Evolutionary conservation across 2,113 vertebrate genomes (phyloP).

Genomic region (Tinamus guttatus): DNA sequence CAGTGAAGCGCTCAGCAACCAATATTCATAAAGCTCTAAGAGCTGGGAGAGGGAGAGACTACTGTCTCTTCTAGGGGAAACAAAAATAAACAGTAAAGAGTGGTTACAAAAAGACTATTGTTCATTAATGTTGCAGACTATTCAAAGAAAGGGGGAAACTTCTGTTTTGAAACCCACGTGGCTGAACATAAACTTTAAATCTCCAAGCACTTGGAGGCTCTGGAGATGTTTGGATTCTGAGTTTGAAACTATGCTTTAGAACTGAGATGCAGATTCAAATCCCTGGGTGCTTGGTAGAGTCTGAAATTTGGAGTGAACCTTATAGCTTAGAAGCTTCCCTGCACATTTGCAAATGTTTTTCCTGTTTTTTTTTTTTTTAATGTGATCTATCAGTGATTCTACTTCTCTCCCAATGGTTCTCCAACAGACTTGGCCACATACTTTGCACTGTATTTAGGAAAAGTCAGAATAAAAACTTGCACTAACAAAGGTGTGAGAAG

Average conservation of each 20-base stretch:
- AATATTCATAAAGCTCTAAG: not conserved
- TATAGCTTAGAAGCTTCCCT: not conserved
- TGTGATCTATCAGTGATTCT: not conserved
- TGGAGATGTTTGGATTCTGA: not conserved
- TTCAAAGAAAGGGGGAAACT: not conserved
- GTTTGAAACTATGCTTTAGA: not conserved
- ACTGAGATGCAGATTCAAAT: not conserved
- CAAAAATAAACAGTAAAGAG: not conserved
- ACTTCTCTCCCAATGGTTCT: not conserved
- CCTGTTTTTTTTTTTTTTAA: fast-evolving
- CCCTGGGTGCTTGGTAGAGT: not conserved
- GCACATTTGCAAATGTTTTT: not conserved
- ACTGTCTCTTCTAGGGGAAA: not conserved
- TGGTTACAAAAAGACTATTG: not conserved
- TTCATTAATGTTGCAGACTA: not conserved
- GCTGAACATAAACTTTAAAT: not conserved
- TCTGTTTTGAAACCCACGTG: not conserved
- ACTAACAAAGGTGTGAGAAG: not conserved
- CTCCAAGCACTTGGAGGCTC: not conserved
- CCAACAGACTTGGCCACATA: not conserved
- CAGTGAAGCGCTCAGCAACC: not conserved
- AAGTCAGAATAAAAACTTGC: not conserved
- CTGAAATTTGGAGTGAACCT: not conserved
- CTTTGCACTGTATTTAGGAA: not conserved
- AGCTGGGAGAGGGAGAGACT: not conserved